These are phyloP conservation scores for Mionectes macconnelli DNA, from an alignment of 2,113 vertebrate genomes.

Conservation along the genomic window DNA sequence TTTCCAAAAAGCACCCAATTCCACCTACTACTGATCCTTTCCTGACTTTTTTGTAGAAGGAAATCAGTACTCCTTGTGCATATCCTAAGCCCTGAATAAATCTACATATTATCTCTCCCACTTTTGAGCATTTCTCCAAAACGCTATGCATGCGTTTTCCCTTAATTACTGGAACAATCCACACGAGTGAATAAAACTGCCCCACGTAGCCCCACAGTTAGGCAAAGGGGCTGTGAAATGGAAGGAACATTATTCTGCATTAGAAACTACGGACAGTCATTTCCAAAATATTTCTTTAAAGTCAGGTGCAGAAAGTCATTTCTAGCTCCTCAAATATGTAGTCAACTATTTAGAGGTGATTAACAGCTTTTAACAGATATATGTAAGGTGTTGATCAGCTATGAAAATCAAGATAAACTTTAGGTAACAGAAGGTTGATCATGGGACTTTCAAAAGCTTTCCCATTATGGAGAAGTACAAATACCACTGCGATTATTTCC, in stretches of 20 bases:
- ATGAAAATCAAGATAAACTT: background rate
- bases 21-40: background rate
- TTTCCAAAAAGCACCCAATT: background rate
- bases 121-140: background rate
- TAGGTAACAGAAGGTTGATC: background rate
- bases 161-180: background rate
- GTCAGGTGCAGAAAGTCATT: background rate
- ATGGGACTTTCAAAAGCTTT: background rate
- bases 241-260: background rate
- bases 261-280: background rate
- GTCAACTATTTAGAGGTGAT: background rate
- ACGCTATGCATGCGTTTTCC: background rate
- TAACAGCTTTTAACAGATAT: background rate
- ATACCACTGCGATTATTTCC: fast-evolving
- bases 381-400: background rate
- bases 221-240: background rate
- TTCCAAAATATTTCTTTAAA: background rate
- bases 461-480: background rate
- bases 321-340: background rate
- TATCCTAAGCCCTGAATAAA: background rate
- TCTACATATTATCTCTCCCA: background rate
- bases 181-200: background rate
- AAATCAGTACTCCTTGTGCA: background rate
- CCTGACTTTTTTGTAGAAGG: background rate
- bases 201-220: background rate